Evolutionary conservation across 2,113 vertebrate species (phyloP).

Genomic region (Microtus oregoni): DNA sequence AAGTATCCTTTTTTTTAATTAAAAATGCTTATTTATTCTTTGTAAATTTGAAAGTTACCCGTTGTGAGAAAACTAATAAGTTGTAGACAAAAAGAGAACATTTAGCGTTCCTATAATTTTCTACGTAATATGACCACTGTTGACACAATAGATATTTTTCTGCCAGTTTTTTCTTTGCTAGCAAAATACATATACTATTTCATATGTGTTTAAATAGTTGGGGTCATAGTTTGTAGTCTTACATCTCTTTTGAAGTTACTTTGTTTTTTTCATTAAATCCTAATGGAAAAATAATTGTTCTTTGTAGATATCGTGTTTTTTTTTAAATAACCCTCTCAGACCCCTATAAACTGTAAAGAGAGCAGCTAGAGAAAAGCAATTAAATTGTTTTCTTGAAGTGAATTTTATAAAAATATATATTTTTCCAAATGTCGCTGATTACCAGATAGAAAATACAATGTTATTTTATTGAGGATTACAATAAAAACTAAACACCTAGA

Average conservation of each 20-base stretch:
- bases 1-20: not conserved
- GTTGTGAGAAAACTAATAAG: constrained; percentile 40
- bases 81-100: not conserved
- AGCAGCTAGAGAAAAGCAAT: not conserved
- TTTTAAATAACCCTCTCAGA: not conserved
- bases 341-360: not conserved
- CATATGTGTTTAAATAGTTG: constrained; percentile 1
- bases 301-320: not conserved
- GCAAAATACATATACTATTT: not conserved
- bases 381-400: constrained; percentile 28
- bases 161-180: not conserved
- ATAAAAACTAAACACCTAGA: not conserved
- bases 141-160: constrained; percentile 11
- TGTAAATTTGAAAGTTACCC: constrained; percentile 28
- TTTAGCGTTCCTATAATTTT: not conserved
- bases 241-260: not conserved
- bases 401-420: constrained; percentile 24
- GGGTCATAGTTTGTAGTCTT: constrained; percentile 21
- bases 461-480: constrained; percentile 11
- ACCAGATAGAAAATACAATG: not conserved
- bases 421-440: not conserved
- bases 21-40: not conserved
- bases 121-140: not conserved
- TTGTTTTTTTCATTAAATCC: constrained; percentile 21
- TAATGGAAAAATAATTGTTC: constrained; percentile 32